phyloP scores from a whole-genome alignment of 2,113 vertebrate genomes.

The Hystrix cristata region DNA sequence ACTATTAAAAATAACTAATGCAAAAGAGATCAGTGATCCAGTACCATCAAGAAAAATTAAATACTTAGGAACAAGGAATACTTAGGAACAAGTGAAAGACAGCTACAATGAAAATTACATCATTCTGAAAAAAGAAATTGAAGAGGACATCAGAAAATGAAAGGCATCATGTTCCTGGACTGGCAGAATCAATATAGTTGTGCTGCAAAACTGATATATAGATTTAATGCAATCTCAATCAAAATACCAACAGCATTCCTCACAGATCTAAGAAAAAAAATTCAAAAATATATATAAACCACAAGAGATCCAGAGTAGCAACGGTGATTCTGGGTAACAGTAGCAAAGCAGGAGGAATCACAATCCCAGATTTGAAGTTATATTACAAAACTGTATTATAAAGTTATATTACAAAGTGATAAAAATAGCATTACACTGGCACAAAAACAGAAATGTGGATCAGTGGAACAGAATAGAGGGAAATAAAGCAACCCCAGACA shows the following conservation, averaged over 20 bases:
- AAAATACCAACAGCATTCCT: background rate
- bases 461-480: background rate
- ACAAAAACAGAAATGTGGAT: background rate
- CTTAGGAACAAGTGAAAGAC: background rate
- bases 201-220: background rate
- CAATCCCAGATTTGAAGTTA: background rate
- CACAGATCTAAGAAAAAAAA: background rate
- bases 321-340: background rate
- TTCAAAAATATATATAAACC: background rate
- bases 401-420: background rate
- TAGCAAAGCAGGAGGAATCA: background rate
- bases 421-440: background rate
- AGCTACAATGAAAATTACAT: background rate
- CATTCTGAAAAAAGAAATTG: background rate
- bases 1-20: slow-evolving; percentile 41
- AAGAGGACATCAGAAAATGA: background rate
- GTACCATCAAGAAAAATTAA: background rate
- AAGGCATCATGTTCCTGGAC: background rate
- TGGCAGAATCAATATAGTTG: background rate
- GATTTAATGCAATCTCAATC: background rate
- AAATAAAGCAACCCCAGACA: background rate
- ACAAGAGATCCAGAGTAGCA: background rate
- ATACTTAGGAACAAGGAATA: background rate
- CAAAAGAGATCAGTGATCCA: background rate
- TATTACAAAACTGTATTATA: background rate